phyloP scores from a whole-genome alignment of 64 coral and sea anemone genomes.

The Exaiptasia diaphana region DNA sequence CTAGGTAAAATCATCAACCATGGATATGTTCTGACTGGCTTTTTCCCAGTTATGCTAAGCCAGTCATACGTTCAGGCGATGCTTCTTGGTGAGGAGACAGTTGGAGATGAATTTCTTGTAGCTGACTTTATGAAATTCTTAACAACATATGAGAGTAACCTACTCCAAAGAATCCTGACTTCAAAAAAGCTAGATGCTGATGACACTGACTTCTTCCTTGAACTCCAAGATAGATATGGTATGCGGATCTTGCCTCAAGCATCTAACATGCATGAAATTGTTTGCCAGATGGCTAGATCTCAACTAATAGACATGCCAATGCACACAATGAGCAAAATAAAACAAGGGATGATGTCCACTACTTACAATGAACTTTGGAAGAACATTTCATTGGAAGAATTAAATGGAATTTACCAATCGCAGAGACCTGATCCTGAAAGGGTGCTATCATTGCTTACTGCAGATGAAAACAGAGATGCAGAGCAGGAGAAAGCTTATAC shows the following conservation, averaged over 20 bases:
- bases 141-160: background rate
- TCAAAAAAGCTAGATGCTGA: background rate
- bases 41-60: conserved; percentile 33
- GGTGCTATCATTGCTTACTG: conserved; percentile 14
- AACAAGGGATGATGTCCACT: background rate
- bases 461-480: background rate
- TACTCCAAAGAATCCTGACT: background rate
- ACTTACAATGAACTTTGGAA: background rate
- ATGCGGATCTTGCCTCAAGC: background rate
- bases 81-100: conserved; percentile 16
- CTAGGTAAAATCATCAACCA: background rate
- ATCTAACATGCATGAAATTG: background rate
- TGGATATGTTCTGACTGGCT: conserved; percentile 18
- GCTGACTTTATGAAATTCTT: conserved; percentile 13
- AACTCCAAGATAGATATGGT: background rate
- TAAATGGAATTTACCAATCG: background rate
- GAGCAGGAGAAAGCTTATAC: background rate
- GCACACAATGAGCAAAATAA: conserved; percentile 14
- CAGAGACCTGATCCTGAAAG: background rate
- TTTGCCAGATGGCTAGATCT: background rate
- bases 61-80: conserved; percentile 8
- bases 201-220: background rate
- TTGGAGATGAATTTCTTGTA: conserved; percentile 5
- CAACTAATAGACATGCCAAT: background rate
- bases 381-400: background rate